Percentiles rank a stretch among this genome's conserved stretches.
Evolutionary conservation across 2,113 vertebrate species (phyloP).

Genomic region (Melospiza georgiana): DNA sequence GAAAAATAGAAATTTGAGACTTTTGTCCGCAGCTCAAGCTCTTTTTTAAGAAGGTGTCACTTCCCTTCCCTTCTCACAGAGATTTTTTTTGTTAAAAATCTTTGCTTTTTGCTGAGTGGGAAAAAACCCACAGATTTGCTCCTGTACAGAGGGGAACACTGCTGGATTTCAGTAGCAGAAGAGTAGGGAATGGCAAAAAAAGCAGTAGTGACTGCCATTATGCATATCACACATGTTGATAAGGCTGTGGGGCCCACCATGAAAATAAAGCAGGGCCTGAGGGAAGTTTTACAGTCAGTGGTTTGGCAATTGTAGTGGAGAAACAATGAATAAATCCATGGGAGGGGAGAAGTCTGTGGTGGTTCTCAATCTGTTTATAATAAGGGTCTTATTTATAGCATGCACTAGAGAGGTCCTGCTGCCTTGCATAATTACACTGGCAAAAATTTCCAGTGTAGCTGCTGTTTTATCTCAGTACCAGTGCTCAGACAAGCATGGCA

Average conservation of each 20-base stretch:
- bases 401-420: not conserved
- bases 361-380: constrained; percentile 51
- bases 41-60: constrained; percentile 13
- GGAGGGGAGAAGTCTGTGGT: not conserved
- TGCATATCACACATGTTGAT: not conserved
- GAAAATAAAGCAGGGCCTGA: not conserved
- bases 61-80: not conserved
- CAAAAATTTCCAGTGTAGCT: not conserved
- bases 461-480: not conserved
- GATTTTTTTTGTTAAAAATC: not conserved
- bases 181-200: not conserved
- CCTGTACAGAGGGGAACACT: not conserved
- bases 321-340: constrained; percentile 17
- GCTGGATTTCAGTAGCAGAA: not conserved
- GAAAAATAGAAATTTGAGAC: not conserved
- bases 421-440: not conserved
- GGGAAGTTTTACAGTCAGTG: constrained; percentile 32
- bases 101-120: not conserved
- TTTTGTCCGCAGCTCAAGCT: not conserved
- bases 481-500: not conserved
- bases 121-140: not conserved
- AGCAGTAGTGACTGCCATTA: not conserved
- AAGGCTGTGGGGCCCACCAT: not conserved
- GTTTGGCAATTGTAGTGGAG: constrained; percentile 26
- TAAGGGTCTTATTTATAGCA: not conserved